These are phyloP conservation scores for Hyperoplus immaculatus DNA, from an alignment of 2,797 vertebrate genomes.

Conservation along the genomic window DNA sequence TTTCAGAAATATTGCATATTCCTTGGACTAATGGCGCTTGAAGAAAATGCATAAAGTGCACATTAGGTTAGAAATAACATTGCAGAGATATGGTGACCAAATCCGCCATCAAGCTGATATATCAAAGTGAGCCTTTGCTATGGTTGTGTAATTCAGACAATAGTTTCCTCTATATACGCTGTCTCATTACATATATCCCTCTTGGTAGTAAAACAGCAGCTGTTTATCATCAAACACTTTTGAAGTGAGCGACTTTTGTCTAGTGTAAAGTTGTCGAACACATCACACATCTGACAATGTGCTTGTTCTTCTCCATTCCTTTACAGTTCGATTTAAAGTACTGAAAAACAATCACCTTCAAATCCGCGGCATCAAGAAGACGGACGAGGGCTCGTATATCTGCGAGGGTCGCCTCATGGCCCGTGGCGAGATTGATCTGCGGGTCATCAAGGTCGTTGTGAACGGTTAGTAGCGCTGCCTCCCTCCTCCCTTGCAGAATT, in stretches of 20 bases:
- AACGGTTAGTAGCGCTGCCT: slow-evolving; percentile 89
- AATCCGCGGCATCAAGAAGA: slow-evolving; percentile 97
- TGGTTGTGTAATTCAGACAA: slow-evolving; percentile 2
- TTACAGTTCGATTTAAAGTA: slow-evolving; percentile 92
- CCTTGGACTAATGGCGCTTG: neutral
- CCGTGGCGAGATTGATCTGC: slow-evolving; percentile 96
- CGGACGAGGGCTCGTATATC: slow-evolving; percentile 94
- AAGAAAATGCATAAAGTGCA: slow-evolving; percentile 22
- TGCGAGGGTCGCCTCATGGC: slow-evolving; percentile 97
- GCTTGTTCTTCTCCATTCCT: slow-evolving; percentile 46
- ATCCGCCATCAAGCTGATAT: slow-evolving; percentile 7
- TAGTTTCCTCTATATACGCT: neutral
- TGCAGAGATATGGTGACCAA: slow-evolving; percentile 9
- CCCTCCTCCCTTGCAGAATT: slow-evolving; percentile 22
- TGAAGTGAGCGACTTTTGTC: slow-evolving; percentile 9
- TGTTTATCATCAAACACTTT: slow-evolving; percentile 26
- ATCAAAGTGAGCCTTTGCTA: slow-evolving; percentile 8
- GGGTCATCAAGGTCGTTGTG: slow-evolving; percentile 94
- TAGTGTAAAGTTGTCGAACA: slow-evolving; percentile 34
- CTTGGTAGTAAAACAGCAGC: slow-evolving; percentile 2
- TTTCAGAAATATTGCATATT: slow-evolving; percentile 17
- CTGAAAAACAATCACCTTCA: slow-evolving; percentile 97
- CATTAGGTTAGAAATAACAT: slow-evolving; percentile 2
- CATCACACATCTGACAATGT: slow-evolving; percentile 14
- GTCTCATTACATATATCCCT: neutral